A percentile compares a stretch with the other conserved stretches of the same genome.
These are phyloP conservation scores for Mohoua ochrocephala DNA, from an alignment of 2,113 vertebrate genomes.

Conservation along the genomic window DNA sequence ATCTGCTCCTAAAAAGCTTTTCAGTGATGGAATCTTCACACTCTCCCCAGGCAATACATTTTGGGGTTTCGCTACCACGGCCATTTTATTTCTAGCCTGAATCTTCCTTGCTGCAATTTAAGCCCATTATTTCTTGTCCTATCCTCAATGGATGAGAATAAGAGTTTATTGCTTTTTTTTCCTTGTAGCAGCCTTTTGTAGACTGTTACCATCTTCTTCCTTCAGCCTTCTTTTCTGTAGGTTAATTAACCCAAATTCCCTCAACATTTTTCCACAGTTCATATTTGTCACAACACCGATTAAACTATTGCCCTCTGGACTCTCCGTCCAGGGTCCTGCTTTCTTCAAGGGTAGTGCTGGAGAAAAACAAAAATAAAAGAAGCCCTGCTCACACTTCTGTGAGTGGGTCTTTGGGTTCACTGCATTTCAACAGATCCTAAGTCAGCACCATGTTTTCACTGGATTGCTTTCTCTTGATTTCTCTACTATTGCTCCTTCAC, in stretches of 20 bases:
- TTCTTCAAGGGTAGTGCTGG: background rate
- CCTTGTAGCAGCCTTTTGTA: background rate
- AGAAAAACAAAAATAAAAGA: background rate
- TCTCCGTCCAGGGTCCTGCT: background rate
- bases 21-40: background rate
- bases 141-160: background rate
- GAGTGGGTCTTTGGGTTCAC: background rate
- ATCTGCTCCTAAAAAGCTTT: background rate
- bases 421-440: background rate
- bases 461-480: background rate
- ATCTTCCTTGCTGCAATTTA: background rate
- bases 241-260: background rate
- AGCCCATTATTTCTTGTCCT: background rate
- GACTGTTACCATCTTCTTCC: background rate
- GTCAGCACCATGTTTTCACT: background rate
- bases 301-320: background rate
- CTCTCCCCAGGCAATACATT: background rate
- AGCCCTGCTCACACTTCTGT: background rate
- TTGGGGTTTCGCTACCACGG: background rate
- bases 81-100: background rate
- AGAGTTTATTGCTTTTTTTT: background rate
- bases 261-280: background rate
- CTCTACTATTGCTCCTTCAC: background rate
- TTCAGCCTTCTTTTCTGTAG: background rate
- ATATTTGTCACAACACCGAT: background rate